Evolutionary conservation across 2,888 invertebrate species (phyloP), one percentile per base, ranked within the genome.

Genomic region (Meliscaeva auricollis): DNA sequence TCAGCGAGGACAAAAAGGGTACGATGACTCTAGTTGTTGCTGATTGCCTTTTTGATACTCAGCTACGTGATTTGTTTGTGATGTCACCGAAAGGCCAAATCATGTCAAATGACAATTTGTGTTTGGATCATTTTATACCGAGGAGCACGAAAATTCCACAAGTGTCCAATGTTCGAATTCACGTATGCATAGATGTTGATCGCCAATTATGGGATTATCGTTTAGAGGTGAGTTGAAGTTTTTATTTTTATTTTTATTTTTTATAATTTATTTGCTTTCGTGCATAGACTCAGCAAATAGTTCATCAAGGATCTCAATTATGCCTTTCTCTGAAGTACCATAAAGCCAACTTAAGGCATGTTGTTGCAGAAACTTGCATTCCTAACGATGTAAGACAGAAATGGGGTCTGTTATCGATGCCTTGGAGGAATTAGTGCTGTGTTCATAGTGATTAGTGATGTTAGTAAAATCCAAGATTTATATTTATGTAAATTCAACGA

Each of bases 41-140:
- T 17, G 90, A 91, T 80, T 92, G 92, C 48, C 87, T 89, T 20
- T 88, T 89, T 3, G 91, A 91, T 77, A 68, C 89, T 0, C 90
- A 90, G 68, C 88, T 90, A 11, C 90, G 91, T 88, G 96, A 96
- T 91, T 94, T 96, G 93, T 96, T 95, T 89, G 94, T 96, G 11
- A 94, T 95, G 91, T 94, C 94, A 3, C 92, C 93, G 26, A 93
- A 93, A 32, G 96, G 95, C n/a, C 91, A 91, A 90, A 89, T 98
- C 66, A 97, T 97, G 96, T 96, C 96, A 0, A 97, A 98, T 89
- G 98, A 98, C 90, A 96, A 96, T 7, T 93, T 97, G 5, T 98
- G 98, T 88, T 92, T 98, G 76, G 97, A 98, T 89, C 95, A 95
- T 22, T 94, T 95, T 0, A 88, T 90, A 54, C 88, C 89, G 1